Evolutionary conservation across 2,113 vertebrate genomes (phyloP).

Genomic region (Pangasianodon hypophthalmus): DNA sequence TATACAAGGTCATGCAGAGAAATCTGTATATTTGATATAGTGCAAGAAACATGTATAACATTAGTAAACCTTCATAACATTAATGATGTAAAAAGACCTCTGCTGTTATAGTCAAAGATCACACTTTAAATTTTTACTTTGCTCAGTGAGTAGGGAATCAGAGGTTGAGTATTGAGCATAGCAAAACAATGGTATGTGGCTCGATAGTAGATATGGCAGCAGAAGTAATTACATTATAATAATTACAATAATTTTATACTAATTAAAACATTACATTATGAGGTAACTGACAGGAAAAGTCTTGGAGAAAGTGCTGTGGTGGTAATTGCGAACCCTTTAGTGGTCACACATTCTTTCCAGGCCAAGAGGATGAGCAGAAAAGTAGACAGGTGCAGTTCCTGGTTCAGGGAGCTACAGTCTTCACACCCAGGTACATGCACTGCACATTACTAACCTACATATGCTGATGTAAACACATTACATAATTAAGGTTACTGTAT

Average conservation of each 20-base stretch:
- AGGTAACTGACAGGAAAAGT: slow-evolving; percentile 60
- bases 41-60: neutral
- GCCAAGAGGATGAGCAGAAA: slow-evolving; percentile 45
- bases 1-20: neutral
- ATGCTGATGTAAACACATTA: neutral
- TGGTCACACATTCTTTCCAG: slow-evolving; percentile 49
- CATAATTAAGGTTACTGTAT: neutral
- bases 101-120: neutral
- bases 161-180: neutral
- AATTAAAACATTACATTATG: neutral
- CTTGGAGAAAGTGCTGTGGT: slow-evolving; percentile 56
- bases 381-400: slow-evolving; percentile 28
- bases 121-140: neutral
- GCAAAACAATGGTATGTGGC: neutral
- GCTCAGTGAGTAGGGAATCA: neutral
- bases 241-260: neutral
- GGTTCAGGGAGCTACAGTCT: slow-evolving; percentile 62
- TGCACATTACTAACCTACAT: neutral
- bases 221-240: neutral
- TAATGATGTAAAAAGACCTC: neutral
- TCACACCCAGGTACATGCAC: slow-evolving; percentile 59
- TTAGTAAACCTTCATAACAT: neutral
- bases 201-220: neutral
- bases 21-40: neutral
- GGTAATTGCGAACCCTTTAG: slow-evolving; percentile 62